Evolutionary conservation across 2,888 invertebrate genomes (phyloP), one percentile per base, ranked within the genome.

Genomic region (Ophioninae sp.): DNA sequence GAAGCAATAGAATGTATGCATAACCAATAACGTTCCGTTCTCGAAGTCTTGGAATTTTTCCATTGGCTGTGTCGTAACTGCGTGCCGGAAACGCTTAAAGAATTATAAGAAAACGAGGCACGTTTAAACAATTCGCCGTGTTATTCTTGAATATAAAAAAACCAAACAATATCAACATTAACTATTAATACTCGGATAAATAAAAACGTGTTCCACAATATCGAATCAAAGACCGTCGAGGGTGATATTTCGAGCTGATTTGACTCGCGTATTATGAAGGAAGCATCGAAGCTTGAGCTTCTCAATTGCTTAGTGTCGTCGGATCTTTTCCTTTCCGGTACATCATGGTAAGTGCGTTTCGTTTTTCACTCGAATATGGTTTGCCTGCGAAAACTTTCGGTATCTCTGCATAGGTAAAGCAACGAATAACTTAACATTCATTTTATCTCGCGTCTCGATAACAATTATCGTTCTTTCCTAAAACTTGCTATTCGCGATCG

Each of bases 251-350:
- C 17, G 30, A 8, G 8, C 30, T n/a, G 30, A 63, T 65, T 83
- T 81, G 84, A 84, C 65, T 79, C 44, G 17, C 84, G 67, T 68
- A 71, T 58, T 39, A n/a, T 17, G 6, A n/a, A 37, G 23, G 20
- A 5, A 8, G 37, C 64, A 37, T 61, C 39, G 22, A 59, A 51
- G 59, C 82, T 67, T 67, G 64, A 76, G 82, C 65, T 81, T 20
- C 41, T 84, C 74, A 79, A 75, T 80, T 81, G 81, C 37, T 84
- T 67, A 82, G 79, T 72, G 84, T 84, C 37, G 81, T 86, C 75
- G 82, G 83, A 81, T 87, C 90, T 82, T 90, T 90, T 90, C 82
- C 85, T 86, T 90, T 90, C 90, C 90, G 90, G 89, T 87, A 78
- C 77, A 90, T 74, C 89, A 91, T 91, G 91, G 91, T 91, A 84